These are phyloP conservation scores for Volucella bombylans DNA, from an alignment of 2,888 invertebrate genomes.

Conservation along the genomic window DNA sequence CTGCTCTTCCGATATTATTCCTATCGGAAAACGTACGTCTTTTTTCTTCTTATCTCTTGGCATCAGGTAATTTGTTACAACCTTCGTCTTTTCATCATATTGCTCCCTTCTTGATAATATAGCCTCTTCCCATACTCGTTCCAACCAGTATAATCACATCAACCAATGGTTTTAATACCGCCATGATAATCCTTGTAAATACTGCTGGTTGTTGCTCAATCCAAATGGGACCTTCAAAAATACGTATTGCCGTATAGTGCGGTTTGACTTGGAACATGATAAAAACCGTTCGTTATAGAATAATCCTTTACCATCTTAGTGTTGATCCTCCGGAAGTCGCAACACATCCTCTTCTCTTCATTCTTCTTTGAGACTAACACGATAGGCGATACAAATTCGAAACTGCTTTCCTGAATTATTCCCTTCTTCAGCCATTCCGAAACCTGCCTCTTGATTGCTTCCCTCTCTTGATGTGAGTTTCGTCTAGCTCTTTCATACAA, in stretches of 20 bases:
- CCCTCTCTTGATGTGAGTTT: slow-evolving; percentile 19
- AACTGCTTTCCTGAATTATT: slow-evolving; percentile 5
- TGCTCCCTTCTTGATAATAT: too few species aligned
- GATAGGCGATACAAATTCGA: not conserved
- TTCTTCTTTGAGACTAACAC: too few species aligned
- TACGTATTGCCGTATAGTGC: slow-evolving; percentile 15
- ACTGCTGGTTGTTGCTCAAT: not conserved
- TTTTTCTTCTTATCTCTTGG: too few species aligned
- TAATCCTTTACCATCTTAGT: too few species aligned
- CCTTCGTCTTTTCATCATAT: too few species aligned
- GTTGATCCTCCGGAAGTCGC: too few species aligned
- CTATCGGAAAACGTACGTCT: not conserved
- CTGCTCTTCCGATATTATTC: too few species aligned
- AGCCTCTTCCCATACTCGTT: too few species aligned
- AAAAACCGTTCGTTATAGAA: too few species aligned
- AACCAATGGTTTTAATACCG: slow-evolving; percentile 13
- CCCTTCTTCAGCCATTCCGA: slow-evolving; percentile 19
- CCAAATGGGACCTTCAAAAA: slow-evolving; percentile 23
- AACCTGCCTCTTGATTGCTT: slow-evolving; percentile 25
- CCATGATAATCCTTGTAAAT: not conserved
- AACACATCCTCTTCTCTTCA: too few species aligned
- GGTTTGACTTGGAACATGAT: too few species aligned
- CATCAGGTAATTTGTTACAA: too few species aligned
- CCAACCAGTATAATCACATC: slow-evolving; percentile 30
- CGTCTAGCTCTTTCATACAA: slow-evolving; percentile 24